Base-by-base conservation (phyloP, 1,140 invertebrate species). In the Caenorhabditis brenneri region DNA sequence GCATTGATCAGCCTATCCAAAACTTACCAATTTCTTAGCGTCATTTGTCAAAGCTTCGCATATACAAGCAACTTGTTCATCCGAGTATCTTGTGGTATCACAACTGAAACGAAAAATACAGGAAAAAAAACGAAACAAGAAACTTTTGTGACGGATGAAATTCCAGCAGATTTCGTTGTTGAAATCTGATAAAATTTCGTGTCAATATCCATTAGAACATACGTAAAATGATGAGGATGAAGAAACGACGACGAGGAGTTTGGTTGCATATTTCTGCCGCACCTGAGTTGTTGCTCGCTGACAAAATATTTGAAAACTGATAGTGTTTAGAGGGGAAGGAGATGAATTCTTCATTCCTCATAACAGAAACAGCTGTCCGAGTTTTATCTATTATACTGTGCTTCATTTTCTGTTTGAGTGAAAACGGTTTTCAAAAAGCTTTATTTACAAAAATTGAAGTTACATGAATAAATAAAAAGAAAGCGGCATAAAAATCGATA, bases 41-140 rank as follows among this genome's bases (percentile, higher is more conserved):
- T 82, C 81, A 24, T 58, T 69, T 10, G 55, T n/a, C n/a, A 82
- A 39, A 12, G 81, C 60, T 74, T 82, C 81, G 46, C 81, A 82
- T 36, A 82, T 82, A 74, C 81, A 82, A 27, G 81, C 65, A 27
- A 74, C 65, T 24, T 74, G 65, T 9, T 74, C 65, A 36, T 74
- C 65, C 2, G 65, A 24, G 36, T 74, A 74, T 74, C 65, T 74
- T 12, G 65, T 74, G 7, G 65, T 74, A n/a, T 74, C 65, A 31
- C 65, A 74, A 42, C 65, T 74, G 65, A 65, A 65, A 65, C 39
- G 12, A 74, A 74, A 65, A 65, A 65, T 15, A 27, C 24, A 55
- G 22, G 27, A 74, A 42, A 74, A 16, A 42, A n/a, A 65, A 36
- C n/a, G 36, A 74, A 39, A 42, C 36, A 42, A 42, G 36, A 74